Conservation (phyloP, 2,797 vertebrate species). For the Sebastolobus alascanus region DNA sequence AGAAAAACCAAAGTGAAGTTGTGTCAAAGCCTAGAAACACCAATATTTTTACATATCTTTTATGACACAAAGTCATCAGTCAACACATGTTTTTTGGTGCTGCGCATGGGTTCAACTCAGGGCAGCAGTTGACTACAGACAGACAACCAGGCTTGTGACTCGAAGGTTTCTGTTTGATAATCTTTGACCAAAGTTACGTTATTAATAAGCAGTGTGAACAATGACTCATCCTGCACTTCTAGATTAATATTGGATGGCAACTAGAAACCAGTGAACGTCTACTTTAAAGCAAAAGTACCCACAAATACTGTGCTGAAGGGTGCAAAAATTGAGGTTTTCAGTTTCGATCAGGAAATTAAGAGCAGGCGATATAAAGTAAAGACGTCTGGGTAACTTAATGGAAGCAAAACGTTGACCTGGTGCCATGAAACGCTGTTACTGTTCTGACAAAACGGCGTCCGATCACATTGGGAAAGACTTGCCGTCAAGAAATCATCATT, state of each 20-base stretch:
- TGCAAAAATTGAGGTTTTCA: background rate
- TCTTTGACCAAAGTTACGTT: background rate
- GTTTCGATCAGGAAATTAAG: slow-evolving; percentile 10
- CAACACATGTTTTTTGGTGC: background rate
- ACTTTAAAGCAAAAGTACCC: background rate
- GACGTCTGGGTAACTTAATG: background rate
- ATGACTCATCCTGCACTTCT: background rate
- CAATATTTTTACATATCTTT: slow-evolving; percentile 7
- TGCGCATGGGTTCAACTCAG: background rate
- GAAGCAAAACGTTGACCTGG: background rate
- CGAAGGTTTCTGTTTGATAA: background rate
- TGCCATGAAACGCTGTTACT: background rate
- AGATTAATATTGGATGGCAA: no score
- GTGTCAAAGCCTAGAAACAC: slow-evolving; percentile 40
- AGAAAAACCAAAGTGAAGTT: slow-evolving; percentile 74
- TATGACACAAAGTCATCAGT: background rate
- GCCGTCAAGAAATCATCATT: slow-evolving; percentile 14
- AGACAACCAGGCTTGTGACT: background rate
- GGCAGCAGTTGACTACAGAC: background rate
- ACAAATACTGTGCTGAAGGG: background rate
- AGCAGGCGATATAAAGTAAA: background rate
- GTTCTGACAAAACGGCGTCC: background rate
- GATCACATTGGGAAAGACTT: slow-evolving; percentile 15
- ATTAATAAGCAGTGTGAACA: background rate
- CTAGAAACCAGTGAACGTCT: background rate